Percentiles rank a stretch among this genome's conserved stretches.
These are phyloP conservation scores for Drosophila biarmipes DNA, from an alignment of 1,140 invertebrate genomes.

Conservation along the genomic window DNA sequence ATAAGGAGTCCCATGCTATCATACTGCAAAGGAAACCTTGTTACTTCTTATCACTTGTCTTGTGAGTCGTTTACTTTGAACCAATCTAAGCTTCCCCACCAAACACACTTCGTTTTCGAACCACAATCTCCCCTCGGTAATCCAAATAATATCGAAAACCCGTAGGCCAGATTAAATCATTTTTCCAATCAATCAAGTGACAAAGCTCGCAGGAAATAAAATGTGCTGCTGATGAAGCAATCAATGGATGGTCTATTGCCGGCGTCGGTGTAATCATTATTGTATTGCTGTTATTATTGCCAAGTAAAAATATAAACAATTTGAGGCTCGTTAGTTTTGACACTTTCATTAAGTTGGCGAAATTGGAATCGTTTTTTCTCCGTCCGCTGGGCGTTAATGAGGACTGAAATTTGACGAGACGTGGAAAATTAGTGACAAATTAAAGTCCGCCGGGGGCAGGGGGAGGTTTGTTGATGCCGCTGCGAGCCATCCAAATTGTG, in stretches of 20 bases:
- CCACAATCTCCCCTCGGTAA: slow-evolving; percentile 1
- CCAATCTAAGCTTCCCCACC: neutral
- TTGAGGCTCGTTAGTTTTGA: slow-evolving; percentile 82
- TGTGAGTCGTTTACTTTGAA: neutral
- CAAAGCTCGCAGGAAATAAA: slow-evolving; percentile 35
- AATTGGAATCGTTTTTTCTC: slow-evolving; percentile 44
- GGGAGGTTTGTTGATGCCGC: slow-evolving; percentile 44
- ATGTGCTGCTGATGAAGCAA: slow-evolving; percentile 58
- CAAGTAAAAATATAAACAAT: slow-evolving; percentile 77
- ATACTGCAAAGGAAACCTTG: neutral
- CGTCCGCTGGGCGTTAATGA: slow-evolving; percentile 71
- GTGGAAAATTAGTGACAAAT: slow-evolving; percentile 77
- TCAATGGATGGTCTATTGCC: slow-evolving; percentile 65
- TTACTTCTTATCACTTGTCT: neutral
- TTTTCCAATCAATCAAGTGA: slow-evolving; percentile 79
- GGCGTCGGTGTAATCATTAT: slow-evolving; percentile 37
- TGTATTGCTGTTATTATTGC: slow-evolving; percentile 54
- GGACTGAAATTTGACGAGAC: slow-evolving; percentile 75
- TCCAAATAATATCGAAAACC: slow-evolving; percentile 52
- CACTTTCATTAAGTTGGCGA: slow-evolving; percentile 81
- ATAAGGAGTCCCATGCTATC: neutral
- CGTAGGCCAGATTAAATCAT: slow-evolving; percentile 73
- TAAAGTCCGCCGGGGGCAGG: slow-evolving; percentile 59
- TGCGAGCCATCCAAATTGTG: slow-evolving; percentile 60
- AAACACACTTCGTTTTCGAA: neutral